Percentiles rank a stretch among this genome's conserved stretches.
Evolutionary conservation across 2,797 vertebrate genomes (phyloP).

Genomic region (Sebastes oblongus): DNA sequence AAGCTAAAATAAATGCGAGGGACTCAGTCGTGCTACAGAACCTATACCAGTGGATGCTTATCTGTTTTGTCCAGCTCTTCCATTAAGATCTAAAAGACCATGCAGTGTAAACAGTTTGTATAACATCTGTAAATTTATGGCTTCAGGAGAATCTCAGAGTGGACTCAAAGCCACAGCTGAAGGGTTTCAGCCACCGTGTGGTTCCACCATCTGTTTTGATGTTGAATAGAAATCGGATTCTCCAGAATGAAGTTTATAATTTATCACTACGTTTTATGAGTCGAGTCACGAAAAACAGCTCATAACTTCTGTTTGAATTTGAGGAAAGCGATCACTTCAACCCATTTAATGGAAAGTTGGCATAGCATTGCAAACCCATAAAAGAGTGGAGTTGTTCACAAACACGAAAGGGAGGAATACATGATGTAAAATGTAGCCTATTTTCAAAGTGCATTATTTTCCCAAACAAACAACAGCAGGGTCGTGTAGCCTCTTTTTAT

Average conservation of each 20-base stretch:
- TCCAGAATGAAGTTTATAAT: conserved; percentile 45
- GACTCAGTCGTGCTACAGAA: neutral
- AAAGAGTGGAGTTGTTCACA: conserved; percentile 14
- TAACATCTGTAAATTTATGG: conserved; percentile 66
- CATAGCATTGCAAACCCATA: neutral
- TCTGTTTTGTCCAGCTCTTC: conserved; percentile 35
- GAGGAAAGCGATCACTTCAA: conserved; percentile 17
- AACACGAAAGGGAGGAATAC: neutral
- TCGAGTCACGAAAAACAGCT: conserved; percentile 27
- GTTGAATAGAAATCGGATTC: conserved; percentile 36
- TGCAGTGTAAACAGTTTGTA: conserved; percentile 65
- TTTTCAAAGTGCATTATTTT: conserved; percentile 22
- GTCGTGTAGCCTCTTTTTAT: conserved; percentile 5
- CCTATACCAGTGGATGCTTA: conserved; percentile 44
- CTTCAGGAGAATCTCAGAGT: conserved; percentile 51
- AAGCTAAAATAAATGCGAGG: conserved; percentile 13
- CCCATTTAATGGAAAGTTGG: conserved; percentile 26
- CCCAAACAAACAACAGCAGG: conserved; percentile 17
- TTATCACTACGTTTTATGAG: conserved; percentile 47
- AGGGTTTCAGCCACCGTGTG: conserved; percentile 28
- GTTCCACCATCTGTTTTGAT: conserved; percentile 54
- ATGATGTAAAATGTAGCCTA: conserved; percentile 7
- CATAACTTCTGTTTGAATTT: conserved; percentile 30
- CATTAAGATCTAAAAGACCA: conserved; percentile 42
- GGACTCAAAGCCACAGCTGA: conserved; percentile 51